Evolutionary conservation across 2,888 invertebrate species (phyloP).

Genomic region (Lomographa bimaculata): DNA sequence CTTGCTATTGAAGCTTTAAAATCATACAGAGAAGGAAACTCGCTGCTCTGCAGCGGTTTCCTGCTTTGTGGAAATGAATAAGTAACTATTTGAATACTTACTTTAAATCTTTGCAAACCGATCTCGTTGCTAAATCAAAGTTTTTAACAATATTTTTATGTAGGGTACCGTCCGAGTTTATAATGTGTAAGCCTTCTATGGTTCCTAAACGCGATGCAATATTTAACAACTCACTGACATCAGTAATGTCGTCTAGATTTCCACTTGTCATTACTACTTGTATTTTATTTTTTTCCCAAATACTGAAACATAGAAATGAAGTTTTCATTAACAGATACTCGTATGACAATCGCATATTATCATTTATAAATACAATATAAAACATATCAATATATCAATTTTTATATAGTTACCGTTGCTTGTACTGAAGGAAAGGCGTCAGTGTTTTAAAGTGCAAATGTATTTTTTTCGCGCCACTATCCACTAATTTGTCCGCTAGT

Average conservation of each 20-base stretch:
- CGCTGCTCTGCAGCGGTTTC: no score
- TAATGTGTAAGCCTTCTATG: slow-evolving; percentile 13
- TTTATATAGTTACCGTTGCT: background rate
- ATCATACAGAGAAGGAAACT: no score
- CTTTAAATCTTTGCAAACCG: slow-evolving; percentile 6
- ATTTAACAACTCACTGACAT: slow-evolving; percentile 5
- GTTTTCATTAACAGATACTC: no score
- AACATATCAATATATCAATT: background rate
- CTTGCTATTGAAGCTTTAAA: no score
- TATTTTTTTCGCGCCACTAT: slow-evolving; percentile 23
- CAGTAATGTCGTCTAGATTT: slow-evolving; percentile 10
- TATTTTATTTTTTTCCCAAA: slow-evolving; percentile 30
- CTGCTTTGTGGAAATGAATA: no score
- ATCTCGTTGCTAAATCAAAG: slow-evolving; percentile 10
- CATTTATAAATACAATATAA: no score
- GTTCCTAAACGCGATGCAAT: slow-evolving; percentile 2
- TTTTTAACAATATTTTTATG: background rate
- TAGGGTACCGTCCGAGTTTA: background rate
- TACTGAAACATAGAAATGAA: slow-evolving; percentile 32
- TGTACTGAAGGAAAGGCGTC: background rate
- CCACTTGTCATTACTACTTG: slow-evolving; percentile 19
- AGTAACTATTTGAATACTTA: no score
- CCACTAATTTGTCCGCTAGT: slow-evolving; percentile 8
- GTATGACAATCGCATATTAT: no score
- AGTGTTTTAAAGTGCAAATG: background rate